phyloP scores from a whole-genome alignment of 2,888 invertebrate genomes.

The Rhamphomyia laevipes region DNA sequence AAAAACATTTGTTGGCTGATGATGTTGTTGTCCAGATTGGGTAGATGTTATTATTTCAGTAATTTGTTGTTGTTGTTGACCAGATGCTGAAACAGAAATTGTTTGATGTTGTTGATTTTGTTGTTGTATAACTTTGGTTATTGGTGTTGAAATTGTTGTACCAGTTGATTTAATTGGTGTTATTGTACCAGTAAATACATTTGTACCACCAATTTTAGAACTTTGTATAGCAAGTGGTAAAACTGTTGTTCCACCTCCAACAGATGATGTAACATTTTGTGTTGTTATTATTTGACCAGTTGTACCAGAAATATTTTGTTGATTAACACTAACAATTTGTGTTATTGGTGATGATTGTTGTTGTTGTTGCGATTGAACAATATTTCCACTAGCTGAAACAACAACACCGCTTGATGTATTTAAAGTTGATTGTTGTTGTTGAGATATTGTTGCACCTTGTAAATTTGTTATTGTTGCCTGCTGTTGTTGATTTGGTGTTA shows the following conservation, averaged over 20 bases:
- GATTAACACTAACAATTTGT: slow-evolving; percentile 27
- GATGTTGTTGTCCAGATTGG: slow-evolving; percentile 6
- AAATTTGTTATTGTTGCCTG: slow-evolving; percentile 10
- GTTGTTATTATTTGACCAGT: slow-evolving; percentile 17
- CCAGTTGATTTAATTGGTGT: slow-evolving; percentile 30
- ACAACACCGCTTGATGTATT: slow-evolving; percentile 17
- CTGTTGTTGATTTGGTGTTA: slow-evolving; percentile 20
- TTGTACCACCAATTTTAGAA: slow-evolving; percentile 24
- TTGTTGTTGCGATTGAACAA: slow-evolving; percentile 10
- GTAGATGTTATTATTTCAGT: slow-evolving; percentile 15
- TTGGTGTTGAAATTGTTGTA: slow-evolving; percentile 2
- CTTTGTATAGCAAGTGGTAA: slow-evolving; percentile 30
- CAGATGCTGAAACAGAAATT: slow-evolving; percentile 10
- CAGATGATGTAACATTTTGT: slow-evolving; percentile 23
- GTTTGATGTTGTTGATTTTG: slow-evolving; percentile 12
- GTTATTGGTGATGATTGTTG: slow-evolving; percentile 16
- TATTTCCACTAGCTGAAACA: slow-evolving; percentile 8
- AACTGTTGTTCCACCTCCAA: too few species aligned
- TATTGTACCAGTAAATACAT: slow-evolving; percentile 32
- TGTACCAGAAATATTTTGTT: slow-evolving; percentile 5
- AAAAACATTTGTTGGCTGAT: slow-evolving; percentile 24
- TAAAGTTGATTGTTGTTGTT: slow-evolving; percentile 17
- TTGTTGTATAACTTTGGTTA: slow-evolving; percentile 20
- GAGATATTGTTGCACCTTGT: slow-evolving; percentile 14
- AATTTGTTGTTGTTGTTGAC: slow-evolving; percentile 12